phyloP scores from a whole-genome alignment of 2,797 vertebrate species.

The Siniperca undulata region DNA sequence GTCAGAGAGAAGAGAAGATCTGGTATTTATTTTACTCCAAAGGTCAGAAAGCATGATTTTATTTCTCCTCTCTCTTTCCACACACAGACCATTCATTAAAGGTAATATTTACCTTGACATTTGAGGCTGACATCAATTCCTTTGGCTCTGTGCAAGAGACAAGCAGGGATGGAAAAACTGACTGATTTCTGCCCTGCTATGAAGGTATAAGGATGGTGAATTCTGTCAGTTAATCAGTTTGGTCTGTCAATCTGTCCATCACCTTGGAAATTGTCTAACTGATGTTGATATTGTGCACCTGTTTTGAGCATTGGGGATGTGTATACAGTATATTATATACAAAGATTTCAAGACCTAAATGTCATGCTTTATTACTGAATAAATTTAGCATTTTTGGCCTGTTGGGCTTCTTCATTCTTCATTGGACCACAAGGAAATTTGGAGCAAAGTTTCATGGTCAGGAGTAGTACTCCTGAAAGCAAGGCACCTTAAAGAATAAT shows the following conservation, averaged over 20 bases:
- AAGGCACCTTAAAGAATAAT: too few relatives aligned
- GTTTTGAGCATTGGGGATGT: not conserved
- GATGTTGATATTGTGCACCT: not conserved
- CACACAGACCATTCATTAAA: slow-evolving; percentile 59
- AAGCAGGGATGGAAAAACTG: slow-evolving; percentile 6
- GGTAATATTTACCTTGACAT: slow-evolving; percentile 68
- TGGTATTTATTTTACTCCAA: slow-evolving; percentile 55
- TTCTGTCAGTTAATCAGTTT: not conserved
- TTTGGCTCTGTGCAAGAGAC: not conserved
- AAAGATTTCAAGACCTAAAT: not conserved
- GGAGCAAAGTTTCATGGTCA: not conserved
- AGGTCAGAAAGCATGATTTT: slow-evolving; percentile 57
- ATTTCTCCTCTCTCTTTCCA: slow-evolving; percentile 42
- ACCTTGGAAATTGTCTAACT: not conserved
- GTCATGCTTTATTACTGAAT: not conserved
- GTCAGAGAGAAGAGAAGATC: slow-evolving; percentile 39
- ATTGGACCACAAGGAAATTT: not conserved
- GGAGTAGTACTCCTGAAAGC: not conserved
- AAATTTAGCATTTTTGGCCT: not conserved
- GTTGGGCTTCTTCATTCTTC: not conserved
- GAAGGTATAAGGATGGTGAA: not conserved
- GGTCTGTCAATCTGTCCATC: not conserved
- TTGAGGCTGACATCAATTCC: slow-evolving; percentile 54
- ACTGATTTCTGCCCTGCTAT: not conserved
- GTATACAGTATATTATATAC: not conserved